A percentile compares a stretch with the other conserved stretches of the same genome.
phyloP scores from a whole-genome alignment of 2,797 vertebrate species.

The Eutrigla gurnardus region DNA sequence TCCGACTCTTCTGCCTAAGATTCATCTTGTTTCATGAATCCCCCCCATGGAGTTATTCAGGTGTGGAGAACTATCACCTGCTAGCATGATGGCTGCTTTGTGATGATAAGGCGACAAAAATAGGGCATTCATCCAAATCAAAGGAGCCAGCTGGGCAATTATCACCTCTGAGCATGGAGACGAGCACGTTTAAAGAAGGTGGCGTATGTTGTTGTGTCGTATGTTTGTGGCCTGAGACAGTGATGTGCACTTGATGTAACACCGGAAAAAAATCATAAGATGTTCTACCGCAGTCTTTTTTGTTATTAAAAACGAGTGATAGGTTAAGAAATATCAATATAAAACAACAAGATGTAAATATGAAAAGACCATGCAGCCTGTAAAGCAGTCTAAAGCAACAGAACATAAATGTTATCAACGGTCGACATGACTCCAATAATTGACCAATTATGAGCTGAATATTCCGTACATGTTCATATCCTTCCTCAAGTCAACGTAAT shows the following conservation, averaged over 20 bases:
- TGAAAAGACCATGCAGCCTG: background rate
- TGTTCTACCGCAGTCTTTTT: background rate
- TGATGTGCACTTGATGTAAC: background rate
- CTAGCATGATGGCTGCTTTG: constrained; percentile 22
- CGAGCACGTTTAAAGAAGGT: constrained; percentile 11
- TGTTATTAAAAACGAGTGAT: background rate
- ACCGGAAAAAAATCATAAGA: background rate
- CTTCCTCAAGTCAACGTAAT: background rate
- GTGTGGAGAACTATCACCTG: constrained; percentile 40
- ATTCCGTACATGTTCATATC: background rate
- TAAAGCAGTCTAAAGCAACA: too few relatives aligned
- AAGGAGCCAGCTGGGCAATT: constrained; percentile 41
- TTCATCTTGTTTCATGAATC: constrained; percentile 54
- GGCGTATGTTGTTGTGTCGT: constrained; percentile 2
- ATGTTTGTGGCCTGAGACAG: background rate
- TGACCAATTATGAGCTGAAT: background rate
- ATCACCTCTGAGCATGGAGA: constrained; percentile 34
- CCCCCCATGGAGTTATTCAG: constrained; percentile 50
- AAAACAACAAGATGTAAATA: background rate
- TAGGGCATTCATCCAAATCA: constrained; percentile 39
- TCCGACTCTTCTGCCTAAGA: background rate
- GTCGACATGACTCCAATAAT: background rate
- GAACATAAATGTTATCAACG: background rate
- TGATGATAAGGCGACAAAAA: constrained; percentile 49
- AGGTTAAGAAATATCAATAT: background rate